Evolutionary conservation across 2,113 vertebrate genomes (phyloP).

Genomic region (Colius striatus): DNA sequence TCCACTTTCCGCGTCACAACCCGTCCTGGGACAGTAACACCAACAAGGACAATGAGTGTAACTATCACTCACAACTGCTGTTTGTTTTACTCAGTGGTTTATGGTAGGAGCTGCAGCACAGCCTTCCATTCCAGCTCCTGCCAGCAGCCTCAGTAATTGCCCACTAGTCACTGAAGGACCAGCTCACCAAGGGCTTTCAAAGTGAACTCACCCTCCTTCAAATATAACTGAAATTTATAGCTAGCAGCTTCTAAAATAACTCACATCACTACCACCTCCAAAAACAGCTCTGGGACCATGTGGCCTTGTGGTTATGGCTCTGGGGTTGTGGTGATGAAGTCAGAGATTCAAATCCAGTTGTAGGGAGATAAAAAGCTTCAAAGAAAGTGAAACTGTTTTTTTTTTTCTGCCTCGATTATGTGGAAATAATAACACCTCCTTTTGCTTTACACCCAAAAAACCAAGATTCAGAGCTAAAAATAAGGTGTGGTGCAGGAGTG

Average conservation of each 20-base stretch:
- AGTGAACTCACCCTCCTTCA: constrained; percentile 2
- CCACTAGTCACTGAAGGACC: background rate
- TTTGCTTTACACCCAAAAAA: constrained; percentile 12
- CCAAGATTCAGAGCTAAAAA: background rate
- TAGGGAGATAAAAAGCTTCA: constrained; percentile 67
- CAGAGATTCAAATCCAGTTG: constrained; percentile 65
- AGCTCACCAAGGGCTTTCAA: background rate
- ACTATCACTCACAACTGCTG: background rate
- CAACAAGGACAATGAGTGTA: background rate
- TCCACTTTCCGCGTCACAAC: background rate
- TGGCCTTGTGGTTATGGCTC: constrained; percentile 71
- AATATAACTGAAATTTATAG: constrained; percentile 68
- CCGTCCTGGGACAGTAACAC: background rate
- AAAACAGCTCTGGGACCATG: constrained; percentile 46
- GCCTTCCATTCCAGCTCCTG: background rate
- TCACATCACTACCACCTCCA: constrained; percentile 50
- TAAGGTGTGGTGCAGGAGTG: background rate
- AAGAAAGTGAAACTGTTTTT: constrained; percentile 53
- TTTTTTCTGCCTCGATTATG: constrained; percentile 25
- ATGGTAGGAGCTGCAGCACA: background rate
- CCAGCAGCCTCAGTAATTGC: constrained; percentile 39
- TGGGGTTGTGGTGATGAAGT: constrained; percentile 67
- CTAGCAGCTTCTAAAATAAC: constrained; percentile 64
- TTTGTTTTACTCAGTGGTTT: constrained; percentile 39
- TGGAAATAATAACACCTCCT: constrained; percentile 5